Evolutionary conservation across 2,797 vertebrate genomes (phyloP).

Genomic region (Sphenodon punctatus): DNA sequence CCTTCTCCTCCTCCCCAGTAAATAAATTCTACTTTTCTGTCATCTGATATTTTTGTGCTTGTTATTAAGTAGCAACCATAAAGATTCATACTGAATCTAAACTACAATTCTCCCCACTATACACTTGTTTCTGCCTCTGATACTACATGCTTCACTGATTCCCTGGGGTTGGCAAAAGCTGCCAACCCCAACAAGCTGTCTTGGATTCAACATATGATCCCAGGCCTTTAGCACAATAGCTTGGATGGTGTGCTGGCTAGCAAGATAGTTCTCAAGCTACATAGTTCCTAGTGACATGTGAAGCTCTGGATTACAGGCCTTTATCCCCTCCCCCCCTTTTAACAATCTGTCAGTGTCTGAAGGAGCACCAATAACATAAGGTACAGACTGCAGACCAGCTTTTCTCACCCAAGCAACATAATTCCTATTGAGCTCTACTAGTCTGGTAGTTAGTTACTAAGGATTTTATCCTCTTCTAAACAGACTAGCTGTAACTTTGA

Average conservation of each 20-base stretch:
- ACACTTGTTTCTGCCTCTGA: background rate
- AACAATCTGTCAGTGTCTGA: background rate
- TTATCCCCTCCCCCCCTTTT: background rate
- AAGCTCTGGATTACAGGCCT: background rate
- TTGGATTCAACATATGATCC: background rate
- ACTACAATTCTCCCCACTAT: background rate
- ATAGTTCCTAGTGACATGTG: background rate
- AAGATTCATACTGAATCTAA: background rate
- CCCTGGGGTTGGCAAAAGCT: background rate
- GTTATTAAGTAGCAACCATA: background rate
- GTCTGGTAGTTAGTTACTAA: too few species aligned
- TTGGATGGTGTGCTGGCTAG: background rate
- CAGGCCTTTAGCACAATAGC: fast-evolving
- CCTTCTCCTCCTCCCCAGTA: background rate
- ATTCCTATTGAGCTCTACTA: slow-evolving; percentile 55
- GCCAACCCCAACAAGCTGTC: background rate
- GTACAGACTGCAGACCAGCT: slow-evolving; percentile 11
- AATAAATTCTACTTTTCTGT: background rate
- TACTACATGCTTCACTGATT: background rate
- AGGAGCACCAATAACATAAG: background rate
- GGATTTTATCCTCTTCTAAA: too few species aligned
- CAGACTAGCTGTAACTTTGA: too few species aligned
- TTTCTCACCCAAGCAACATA: slow-evolving; percentile 42
- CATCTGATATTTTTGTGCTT: background rate
- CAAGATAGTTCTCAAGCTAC: background rate